Conservation (phyloP, 2,797 vertebrate species). For the Sebastes baramenuke region DNA sequence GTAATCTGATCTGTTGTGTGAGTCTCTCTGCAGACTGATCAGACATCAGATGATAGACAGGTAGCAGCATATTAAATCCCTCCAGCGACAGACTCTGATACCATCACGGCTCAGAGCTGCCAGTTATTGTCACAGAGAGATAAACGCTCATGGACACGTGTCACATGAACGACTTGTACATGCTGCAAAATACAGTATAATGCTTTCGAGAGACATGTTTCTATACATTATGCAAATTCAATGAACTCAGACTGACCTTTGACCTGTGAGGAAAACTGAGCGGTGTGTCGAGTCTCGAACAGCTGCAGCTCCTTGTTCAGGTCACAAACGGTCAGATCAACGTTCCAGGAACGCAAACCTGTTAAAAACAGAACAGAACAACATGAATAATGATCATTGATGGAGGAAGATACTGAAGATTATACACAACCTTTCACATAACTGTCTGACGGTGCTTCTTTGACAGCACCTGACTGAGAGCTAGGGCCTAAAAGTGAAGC, state of each 20-base stretch:
- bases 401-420: background rate
- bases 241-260: constrained; percentile 87
- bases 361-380: constrained; percentile 13
- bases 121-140: background rate
- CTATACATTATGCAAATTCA: background rate
- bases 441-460: background rate
- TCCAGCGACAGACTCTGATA: background rate
- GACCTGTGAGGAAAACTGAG: constrained; percentile 94
- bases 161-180: background rate
- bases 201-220: background rate
- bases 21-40: background rate
- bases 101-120: background rate
- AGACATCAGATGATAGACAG: background rate
- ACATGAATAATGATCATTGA: background rate
- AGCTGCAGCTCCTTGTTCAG: constrained; percentile 91
- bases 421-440: background rate
- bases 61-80: background rate
- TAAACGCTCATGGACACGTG: background rate
- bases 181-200: background rate
- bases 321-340: constrained; percentile 85
- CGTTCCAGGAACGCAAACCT: constrained; percentile 92
- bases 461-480: background rate
- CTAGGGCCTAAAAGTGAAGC: background rate
- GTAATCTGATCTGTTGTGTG: constrained; percentile 7
- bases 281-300: constrained; percentile 91